Percentiles rank a stretch among this genome's conserved stretches.
Conservation (phyloP, 2,797 vertebrate species). For the Trachops cirrhosus region DNA sequence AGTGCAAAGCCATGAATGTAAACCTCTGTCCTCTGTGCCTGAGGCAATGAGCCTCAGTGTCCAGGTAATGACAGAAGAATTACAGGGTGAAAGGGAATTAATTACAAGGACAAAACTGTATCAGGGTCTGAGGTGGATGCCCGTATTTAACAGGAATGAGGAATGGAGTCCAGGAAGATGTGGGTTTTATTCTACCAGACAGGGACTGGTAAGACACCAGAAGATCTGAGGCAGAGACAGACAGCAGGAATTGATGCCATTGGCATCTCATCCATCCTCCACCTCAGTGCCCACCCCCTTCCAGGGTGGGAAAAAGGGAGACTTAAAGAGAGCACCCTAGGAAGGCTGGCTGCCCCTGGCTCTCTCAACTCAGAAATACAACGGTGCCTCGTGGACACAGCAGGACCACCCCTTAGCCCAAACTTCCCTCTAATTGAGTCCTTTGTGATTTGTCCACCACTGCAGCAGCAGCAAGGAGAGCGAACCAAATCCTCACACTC, state of each 20-base stretch:
- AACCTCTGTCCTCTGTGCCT: fast-evolving
- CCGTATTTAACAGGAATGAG: background rate
- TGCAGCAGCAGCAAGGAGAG: no score
- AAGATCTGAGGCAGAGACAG: background rate
- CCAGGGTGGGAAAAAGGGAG: background rate
- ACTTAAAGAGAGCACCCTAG: background rate
- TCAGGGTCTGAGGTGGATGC: background rate
- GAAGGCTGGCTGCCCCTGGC: background rate
- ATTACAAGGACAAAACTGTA: background rate
- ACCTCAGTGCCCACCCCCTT: background rate
- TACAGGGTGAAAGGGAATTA: background rate
- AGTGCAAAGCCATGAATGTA: background rate
- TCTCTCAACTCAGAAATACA: background rate
- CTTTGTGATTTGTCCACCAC: background rate
- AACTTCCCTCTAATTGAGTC: background rate
- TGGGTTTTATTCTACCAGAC: background rate
- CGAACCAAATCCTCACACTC: background rate
- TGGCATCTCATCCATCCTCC: no score
- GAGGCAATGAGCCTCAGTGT: background rate
- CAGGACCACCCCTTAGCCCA: fast-evolving
- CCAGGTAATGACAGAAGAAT: background rate
- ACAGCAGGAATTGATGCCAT: fast-evolving
- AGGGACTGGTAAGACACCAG: no score
- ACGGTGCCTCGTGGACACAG: fast-evolving
- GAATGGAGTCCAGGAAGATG: fast-evolving